Evolutionary conservation across 2,888 invertebrate species (phyloP), one percentile per base, ranked within the genome.

Genomic region (Lathronympha strigana): DNA sequence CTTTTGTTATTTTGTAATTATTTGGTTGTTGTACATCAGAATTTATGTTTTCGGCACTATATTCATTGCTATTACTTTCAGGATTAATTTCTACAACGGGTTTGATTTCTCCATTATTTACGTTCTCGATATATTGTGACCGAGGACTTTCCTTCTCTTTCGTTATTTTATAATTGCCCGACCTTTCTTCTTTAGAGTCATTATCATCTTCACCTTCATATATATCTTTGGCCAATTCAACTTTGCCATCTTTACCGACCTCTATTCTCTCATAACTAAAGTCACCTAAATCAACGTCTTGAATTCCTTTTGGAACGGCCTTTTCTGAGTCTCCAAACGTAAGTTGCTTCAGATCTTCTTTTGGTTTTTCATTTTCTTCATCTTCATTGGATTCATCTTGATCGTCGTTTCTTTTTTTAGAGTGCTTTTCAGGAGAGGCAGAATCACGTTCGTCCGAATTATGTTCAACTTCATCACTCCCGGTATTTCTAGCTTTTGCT

Each of bases 11-110:
- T n/a, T n/a, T n/a, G n/a, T n/a, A n/a, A n/a, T n/a, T n/a, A n/a
- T n/a, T n/a, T 23, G 66, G 69, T 61, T 73, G 73, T 63, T 31
- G 19, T 13, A 13, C 4, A 31, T 76, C 75, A 31, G 49, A 64
- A 33, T 66, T 28, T 28, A 57, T 36, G 40, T 38, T 68, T 70
- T 77, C 78, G 66, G 77, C 76, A 58, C 63, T 72, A 43, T 78
- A 79, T 64, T 83, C 84, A 36, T 62, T 71, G 68, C 77, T 81
- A 15, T 77, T 80, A 55, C 71, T 74, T 68, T 87, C 86, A 47
- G 75, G 74, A 70, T 83, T 84, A 19, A 87, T 79, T 81, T 92
- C 91, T 19, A 89, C 82, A 8, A 91, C 91, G 45, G 92, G 90
- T 73, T 83, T 88, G 1, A 89, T 77, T 80, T 89, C 88, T 25